These are phyloP conservation scores for Drosophila sproati DNA, from an alignment of 1,140 invertebrate species.

Conservation along the genomic window DNA sequence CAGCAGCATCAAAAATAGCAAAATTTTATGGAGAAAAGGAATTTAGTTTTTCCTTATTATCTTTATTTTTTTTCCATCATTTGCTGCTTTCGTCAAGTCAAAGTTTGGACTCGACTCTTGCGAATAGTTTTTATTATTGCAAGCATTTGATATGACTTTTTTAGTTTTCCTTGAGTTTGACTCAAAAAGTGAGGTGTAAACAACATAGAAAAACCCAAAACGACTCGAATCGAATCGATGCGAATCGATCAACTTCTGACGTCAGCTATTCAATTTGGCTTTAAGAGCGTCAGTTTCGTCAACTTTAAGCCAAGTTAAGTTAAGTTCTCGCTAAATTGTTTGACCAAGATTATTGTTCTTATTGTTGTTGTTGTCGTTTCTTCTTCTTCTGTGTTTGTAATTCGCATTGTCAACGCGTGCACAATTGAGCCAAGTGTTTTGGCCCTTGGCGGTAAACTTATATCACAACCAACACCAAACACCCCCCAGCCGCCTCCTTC, in stretches of 20 bases:
- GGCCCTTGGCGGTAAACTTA: constrained; percentile 29
- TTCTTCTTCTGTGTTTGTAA: constrained; percentile 29
- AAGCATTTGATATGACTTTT: constrained; percentile 24
- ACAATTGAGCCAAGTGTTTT: constrained; percentile 77
- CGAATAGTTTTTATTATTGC: not conserved
- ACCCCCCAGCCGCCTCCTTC: constrained; percentile 7
- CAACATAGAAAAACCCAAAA: not conserved
- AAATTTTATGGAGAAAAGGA: constrained; percentile 39
- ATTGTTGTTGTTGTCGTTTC: constrained; percentile 10
- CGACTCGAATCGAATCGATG: not conserved
- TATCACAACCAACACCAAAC: too few species aligned
- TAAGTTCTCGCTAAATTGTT: constrained; percentile 28
- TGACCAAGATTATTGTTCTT: constrained; percentile 17
- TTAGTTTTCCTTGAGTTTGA: constrained; percentile 34
- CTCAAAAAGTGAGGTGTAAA: constrained; percentile 22
- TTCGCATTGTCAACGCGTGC: constrained; percentile 72
- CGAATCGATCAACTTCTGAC: constrained; percentile 34
- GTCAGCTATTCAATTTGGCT: constrained; percentile 30
- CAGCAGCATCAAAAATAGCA: constrained; percentile 3
- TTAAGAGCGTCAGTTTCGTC: constrained; percentile 19
- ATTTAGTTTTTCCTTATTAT: not conserved
- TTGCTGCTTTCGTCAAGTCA: too few species aligned
- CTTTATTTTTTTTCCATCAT: too few species aligned
- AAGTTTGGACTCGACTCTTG: too few species aligned
- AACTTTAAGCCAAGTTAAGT: constrained; percentile 14